Percentiles rank a stretch among this genome's conserved stretches.
Evolutionary conservation across 2,888 invertebrate genomes (phyloP).

Genomic region (Lasioglossum oenotherae): DNA sequence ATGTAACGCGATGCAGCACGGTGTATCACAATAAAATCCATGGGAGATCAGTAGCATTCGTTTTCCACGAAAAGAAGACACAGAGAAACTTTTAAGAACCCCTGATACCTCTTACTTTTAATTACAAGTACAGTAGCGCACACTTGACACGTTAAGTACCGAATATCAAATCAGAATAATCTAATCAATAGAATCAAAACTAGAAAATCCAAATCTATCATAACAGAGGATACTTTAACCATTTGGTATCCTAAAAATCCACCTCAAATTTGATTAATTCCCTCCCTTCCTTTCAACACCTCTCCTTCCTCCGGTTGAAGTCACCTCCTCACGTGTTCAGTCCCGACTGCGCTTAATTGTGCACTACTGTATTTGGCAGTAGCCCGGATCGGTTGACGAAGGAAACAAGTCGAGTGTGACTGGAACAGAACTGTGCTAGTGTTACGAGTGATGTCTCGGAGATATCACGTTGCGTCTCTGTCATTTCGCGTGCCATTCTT

Average conservation of each 20-base stretch:
- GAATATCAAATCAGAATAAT: neutral
- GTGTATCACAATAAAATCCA: conserved; percentile 26
- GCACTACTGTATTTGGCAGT: too few species aligned
- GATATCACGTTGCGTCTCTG: neutral
- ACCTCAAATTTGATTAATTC: neutral
- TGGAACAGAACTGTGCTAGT: too few species aligned
- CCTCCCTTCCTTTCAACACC: neutral
- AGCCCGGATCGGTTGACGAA: neutral
- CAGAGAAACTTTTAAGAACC: neutral
- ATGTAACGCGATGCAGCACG: conserved; percentile 36
- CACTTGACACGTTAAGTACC: neutral
- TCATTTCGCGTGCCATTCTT: neutral
- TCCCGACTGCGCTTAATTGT: neutral
- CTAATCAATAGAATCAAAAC: neutral
- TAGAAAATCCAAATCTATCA: neutral
- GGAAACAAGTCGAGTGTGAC: neutral
- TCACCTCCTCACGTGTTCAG: neutral
- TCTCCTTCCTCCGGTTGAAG: neutral
- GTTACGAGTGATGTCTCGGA: neutral
- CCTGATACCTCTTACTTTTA: neutral
- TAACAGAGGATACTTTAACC: too few species aligned
- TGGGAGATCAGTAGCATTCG: neutral
- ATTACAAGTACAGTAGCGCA: too few species aligned
- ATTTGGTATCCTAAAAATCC: too few species aligned
- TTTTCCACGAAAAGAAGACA: neutral